Conservation (phyloP, 1,140 invertebrate species). For the Himalopsyche phryganea region DNA sequence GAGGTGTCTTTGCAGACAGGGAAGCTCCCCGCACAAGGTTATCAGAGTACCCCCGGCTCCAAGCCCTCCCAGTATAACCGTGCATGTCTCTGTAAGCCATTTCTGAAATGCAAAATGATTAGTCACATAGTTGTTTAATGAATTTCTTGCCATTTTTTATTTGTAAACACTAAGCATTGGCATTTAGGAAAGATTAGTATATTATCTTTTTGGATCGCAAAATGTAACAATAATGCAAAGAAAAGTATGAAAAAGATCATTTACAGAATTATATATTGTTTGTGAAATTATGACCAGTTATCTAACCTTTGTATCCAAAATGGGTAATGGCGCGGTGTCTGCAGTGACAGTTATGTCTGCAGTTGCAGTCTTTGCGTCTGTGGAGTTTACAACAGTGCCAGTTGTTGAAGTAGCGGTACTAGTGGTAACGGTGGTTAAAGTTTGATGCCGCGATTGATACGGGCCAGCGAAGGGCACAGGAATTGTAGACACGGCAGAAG, state of each 20-base stretch:
- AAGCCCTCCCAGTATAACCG: constrained; percentile 60
- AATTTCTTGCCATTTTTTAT: too few species aligned
- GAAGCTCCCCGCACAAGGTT: constrained; percentile 71
- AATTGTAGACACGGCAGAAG: constrained; percentile 32
- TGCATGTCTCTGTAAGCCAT: constrained; percentile 45
- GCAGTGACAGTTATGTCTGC: background rate
- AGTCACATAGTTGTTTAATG: too few species aligned
- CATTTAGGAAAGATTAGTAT: too few species aligned
- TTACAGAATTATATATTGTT: too few species aligned
- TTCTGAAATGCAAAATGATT: constrained; percentile 44
- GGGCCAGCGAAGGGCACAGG: constrained; percentile 34
- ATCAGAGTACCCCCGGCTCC: constrained; percentile 77
- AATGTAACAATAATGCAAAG: too few species aligned
- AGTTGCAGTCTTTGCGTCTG: background rate
- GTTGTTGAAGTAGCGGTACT: too few species aligned
- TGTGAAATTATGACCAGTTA: too few species aligned
- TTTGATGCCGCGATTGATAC: constrained; percentile 6
- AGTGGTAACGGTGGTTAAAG: too few species aligned
- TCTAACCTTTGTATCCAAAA: constrained; percentile 7
- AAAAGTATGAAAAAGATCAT: too few species aligned
- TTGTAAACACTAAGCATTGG: too few species aligned
- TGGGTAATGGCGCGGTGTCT: constrained; percentile 1
- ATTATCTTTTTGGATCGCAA: too few species aligned
- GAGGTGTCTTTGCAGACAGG: constrained; percentile 72
- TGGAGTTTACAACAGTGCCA: too few species aligned